Evolutionary conservation across 2,797 vertebrate species (phyloP), one percentile per base, ranked within the genome.

Genomic region (Xerus rutilus): DNA sequence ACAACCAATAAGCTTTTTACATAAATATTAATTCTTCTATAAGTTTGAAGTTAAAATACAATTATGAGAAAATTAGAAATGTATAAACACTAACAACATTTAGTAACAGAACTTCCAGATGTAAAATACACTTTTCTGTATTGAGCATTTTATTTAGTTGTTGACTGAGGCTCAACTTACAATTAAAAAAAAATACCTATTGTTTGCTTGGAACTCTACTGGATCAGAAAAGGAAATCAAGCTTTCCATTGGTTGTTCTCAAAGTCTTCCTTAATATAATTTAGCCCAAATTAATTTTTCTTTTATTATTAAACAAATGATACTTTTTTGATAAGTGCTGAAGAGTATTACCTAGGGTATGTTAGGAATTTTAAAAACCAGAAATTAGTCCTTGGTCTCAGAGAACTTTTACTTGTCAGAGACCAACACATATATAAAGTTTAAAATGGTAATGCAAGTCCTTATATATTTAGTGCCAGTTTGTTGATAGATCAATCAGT

Each of bases 21-120:
- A 77, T 93, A 87, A 95, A 28, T 95, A 43, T 72, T 86, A 96
- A 89, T 69, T 94, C 86, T 94, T 81, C 28, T 45, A 65, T 65
- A 70, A 17, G 14, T 96, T 92, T 97, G 89, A 93, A 93, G 17
- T 72, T 96, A 91, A 87, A 88, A n/a, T 72, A 86, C 8, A 96
- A 4, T 72, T 65, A 25, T 89, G 67, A 3, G 4, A 59, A 5
- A 77, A 81, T 90, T 78, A 62, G 11, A 87, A 28, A 83, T 93
- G 30, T 67, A 15, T 70, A 86, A 90, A 64, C 43, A 25, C 30
- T 82, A 74, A 92, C 72, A 64, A 64, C 95, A 91, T 62, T 57
- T 92, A 86, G 32, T 89, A 96, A 32, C 72, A 64, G 10, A 65
- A 65, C 57, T 76, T 89, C 1, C 25, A 85, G 0, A 64, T 92